Evolutionary conservation across 53 echinoderm and acorn worm species (phyloP).

Genomic region (Temnopleurus reevesii): DNA sequence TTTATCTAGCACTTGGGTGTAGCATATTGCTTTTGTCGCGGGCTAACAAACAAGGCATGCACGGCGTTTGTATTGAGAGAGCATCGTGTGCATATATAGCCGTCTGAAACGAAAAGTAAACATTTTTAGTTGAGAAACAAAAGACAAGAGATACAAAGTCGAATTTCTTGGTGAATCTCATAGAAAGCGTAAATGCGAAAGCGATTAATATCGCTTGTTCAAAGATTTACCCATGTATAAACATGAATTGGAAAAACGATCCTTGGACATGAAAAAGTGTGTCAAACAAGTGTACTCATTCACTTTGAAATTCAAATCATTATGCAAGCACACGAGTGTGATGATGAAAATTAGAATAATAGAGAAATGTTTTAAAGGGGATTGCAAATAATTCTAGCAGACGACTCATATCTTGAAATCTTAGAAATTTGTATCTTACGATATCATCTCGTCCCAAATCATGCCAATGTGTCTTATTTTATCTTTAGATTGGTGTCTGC

Average conservation of each 20-base stretch:
- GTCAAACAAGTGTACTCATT: neutral
- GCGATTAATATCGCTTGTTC: constrained; percentile 20
- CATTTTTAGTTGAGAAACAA: constrained; percentile 41
- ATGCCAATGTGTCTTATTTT: neutral
- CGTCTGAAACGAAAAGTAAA: constrained; percentile 40
- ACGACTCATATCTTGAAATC: neutral
- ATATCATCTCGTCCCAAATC: neutral
- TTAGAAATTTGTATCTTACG: neutral
- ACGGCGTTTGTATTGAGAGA: neutral
- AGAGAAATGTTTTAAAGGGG: neutral
- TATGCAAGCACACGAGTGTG: neutral
- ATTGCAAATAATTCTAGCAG: neutral
- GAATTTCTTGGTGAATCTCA: constrained; percentile 5
- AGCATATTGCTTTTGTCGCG: constrained; percentile 53
- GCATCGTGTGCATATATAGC: neutral
- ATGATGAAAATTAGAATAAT: neutral
- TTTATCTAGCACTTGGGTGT: constrained; percentile 46
- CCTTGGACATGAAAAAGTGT: neutral
- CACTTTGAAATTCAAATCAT: neutral
- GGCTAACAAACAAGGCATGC: neutral
- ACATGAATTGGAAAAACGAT: neutral
- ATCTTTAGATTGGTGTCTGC: neutral
- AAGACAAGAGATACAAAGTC: neutral
- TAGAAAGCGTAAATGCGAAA: neutral
- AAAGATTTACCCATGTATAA: constrained; percentile 16